Conservation (phyloP, 2,113 vertebrate species). For the Percina caprodes region DNA sequence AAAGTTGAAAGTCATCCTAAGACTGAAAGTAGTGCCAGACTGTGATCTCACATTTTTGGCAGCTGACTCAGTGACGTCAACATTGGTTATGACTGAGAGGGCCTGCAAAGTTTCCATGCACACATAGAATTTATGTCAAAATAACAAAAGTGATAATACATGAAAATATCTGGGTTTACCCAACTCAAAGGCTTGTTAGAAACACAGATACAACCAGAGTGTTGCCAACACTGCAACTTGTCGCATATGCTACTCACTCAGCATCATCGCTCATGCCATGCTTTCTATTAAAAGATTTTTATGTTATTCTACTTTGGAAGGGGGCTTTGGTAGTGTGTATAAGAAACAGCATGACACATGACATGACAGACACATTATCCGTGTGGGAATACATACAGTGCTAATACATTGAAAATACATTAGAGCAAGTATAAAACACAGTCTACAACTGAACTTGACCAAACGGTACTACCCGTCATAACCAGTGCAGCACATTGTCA, state of each 20-base stretch:
- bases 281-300: neutral
- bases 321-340: neutral
- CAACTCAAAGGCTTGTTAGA: neutral
- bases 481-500: neutral
- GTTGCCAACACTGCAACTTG: neutral
- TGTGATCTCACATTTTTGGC: conserved; percentile 51
- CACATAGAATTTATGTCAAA: conserved; percentile 1
- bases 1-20: conserved; percentile 34
- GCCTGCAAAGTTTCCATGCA: conserved; percentile 6
- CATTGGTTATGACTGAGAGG: conserved; percentile 24
- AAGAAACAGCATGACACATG: neutral
- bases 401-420: neutral
- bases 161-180: conserved; percentile 1
- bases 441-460: neutral
- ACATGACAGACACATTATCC: neutral
- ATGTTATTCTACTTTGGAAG: neutral
- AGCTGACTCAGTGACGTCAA: conserved; percentile 46
- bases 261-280: conserved; percentile 9
- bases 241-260: neutral
- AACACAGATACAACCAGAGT: neutral
- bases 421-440: neutral
- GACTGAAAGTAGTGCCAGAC: conserved; percentile 46
- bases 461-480: neutral
- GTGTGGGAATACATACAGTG: neutral
- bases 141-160: neutral